Evolutionary conservation across 1,140 invertebrate species (phyloP).

Genomic region (Drosophila pectinifera): DNA sequence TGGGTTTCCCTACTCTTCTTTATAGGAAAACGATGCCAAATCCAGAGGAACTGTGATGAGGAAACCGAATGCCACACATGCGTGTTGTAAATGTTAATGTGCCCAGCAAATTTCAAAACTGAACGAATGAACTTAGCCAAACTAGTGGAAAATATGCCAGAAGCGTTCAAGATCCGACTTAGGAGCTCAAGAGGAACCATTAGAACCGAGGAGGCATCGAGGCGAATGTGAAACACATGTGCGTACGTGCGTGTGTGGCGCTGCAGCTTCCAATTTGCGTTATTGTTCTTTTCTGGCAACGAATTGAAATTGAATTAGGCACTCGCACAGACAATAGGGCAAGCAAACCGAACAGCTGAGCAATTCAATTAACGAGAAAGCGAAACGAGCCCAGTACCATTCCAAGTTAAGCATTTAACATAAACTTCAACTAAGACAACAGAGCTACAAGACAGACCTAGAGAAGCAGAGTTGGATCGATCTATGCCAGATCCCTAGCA

Average conservation of each 20-base stretch:
- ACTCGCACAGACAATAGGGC: constrained; percentile 37
- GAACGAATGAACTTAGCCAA: constrained; percentile 1
- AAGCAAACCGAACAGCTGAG: constrained; percentile 43
- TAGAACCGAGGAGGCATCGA: constrained; percentile 18
- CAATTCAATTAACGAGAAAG: constrained; percentile 49
- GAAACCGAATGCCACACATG: constrained; percentile 34
- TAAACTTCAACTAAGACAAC: constrained; percentile 25
- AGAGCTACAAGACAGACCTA: constrained; percentile 17
- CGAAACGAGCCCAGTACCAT: constrained; percentile 62
- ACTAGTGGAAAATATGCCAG: constrained; percentile 27
- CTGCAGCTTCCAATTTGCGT: constrained; percentile 53
- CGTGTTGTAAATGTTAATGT: constrained; percentile 34
- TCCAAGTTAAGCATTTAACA: constrained; percentile 67
- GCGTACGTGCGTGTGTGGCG: constrained; percentile 20
- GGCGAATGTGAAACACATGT: constrained; percentile 75
- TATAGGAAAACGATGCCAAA: constrained; percentile 31
- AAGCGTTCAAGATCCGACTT: constrained; percentile 18
- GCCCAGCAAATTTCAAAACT: constrained; percentile 13
- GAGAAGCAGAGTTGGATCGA: constrained; percentile 2
- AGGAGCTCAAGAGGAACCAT: constrained; percentile 31
- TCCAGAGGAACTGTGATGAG: constrained; percentile 18
- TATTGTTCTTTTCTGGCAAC: constrained; percentile 55
- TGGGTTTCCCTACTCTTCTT: background rate
- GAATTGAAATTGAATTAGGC: constrained; percentile 57
- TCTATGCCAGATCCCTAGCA: constrained; percentile 50